phyloP scores from a whole-genome alignment of 2,113 vertebrate species.

The Mustela nigripes region DNA sequence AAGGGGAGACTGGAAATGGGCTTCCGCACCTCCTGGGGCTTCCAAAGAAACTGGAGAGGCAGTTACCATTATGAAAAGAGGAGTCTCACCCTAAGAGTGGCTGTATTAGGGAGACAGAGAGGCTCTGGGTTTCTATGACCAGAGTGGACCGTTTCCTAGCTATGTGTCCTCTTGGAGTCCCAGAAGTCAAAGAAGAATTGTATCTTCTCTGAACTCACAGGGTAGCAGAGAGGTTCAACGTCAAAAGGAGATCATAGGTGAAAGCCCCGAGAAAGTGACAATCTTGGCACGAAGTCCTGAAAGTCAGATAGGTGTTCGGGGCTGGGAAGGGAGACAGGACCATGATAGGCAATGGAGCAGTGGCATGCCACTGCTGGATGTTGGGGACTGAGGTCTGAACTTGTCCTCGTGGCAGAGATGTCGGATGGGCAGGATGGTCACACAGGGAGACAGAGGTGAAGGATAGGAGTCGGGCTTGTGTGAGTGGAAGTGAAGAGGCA shows the following conservation, averaged over 20 bases:
- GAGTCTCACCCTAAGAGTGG: not conserved
- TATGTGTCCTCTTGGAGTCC: not conserved
- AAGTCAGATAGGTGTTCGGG: fast-evolving
- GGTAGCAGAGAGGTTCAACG: not conserved
- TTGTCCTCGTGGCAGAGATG: too few relatives aligned
- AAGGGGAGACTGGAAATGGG: not conserved
- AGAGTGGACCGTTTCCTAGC: not conserved
- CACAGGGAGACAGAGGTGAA: not conserved
- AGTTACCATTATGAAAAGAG: not conserved
- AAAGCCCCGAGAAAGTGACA: not conserved
- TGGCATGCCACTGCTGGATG: not conserved
- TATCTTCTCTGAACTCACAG: not conserved
- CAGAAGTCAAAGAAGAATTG: not conserved
- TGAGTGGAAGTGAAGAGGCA: not conserved
- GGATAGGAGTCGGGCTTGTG: too few relatives aligned
- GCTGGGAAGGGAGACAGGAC: not conserved
- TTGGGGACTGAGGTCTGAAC: too few relatives aligned
- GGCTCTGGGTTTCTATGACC: not conserved
- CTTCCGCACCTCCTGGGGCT: not conserved
- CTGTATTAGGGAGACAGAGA: not conserved
- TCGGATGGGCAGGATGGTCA: not conserved
- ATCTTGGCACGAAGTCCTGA: not conserved
- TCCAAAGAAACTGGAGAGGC: not conserved
- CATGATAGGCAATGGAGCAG: not conserved
- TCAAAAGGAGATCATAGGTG: not conserved